These are phyloP conservation scores for Epiblema foenella DNA, from an alignment of 2,888 invertebrate species.

Conservation along the genomic window DNA sequence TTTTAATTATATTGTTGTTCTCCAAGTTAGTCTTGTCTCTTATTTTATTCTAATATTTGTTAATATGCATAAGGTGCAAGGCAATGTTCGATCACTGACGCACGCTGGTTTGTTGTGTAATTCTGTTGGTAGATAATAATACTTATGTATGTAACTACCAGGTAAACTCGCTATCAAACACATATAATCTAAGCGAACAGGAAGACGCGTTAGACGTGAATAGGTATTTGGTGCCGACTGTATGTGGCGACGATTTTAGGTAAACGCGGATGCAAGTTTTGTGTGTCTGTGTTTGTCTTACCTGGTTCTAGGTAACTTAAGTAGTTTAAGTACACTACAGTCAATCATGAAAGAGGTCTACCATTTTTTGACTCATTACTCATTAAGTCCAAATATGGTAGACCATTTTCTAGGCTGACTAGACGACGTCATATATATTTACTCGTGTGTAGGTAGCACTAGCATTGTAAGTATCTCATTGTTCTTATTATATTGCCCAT, in stretches of 20 bases:
- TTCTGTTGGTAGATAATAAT: background rate
- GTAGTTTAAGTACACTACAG: no score
- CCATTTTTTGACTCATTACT: no score
- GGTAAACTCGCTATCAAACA: background rate
- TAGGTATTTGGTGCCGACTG: background rate
- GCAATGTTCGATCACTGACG: background rate
- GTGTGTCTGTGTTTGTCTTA: background rate
- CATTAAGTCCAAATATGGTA: no score
- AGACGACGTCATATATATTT: no score
- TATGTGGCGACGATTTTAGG: background rate
- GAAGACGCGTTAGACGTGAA: background rate
- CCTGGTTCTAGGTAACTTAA: no score
- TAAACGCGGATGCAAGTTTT: no score
- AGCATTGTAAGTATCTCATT: background rate
- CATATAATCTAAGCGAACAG: background rate
- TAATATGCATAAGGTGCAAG: constrained; percentile 4
- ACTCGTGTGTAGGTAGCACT: background rate
- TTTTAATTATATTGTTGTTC: no score
- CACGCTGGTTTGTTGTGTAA: background rate
- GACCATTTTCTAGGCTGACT: no score
- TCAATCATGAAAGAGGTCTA: no score
- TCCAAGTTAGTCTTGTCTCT: no score
- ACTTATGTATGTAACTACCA: background rate
- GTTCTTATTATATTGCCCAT: background rate
- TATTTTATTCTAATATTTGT: background rate